phyloP scores from a whole-genome alignment of 2,888 invertebrate species.

The Caenorhabditis sp. region DNA sequence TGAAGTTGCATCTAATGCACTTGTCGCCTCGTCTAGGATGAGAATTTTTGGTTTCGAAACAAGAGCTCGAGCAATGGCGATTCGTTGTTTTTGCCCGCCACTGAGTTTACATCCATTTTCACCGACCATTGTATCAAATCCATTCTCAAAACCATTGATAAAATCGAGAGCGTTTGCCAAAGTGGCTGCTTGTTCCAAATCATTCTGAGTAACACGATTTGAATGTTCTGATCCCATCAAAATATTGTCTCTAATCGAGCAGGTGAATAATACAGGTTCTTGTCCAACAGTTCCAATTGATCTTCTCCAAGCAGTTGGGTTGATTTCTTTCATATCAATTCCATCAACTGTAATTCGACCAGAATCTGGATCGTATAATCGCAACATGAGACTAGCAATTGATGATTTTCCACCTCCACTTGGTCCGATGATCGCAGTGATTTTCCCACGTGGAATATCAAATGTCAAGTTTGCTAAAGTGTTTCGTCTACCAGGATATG shows the following conservation, averaged over 20 bases:
- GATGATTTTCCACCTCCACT: slow-evolving; percentile 96
- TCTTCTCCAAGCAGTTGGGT: slow-evolving; percentile 79
- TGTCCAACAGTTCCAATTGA: slow-evolving; percentile 86
- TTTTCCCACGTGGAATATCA: slow-evolving; percentile 78
- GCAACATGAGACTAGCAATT: slow-evolving; percentile 83
- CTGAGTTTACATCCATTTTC: slow-evolving; percentile 78
- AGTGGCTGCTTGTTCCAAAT: slow-evolving; percentile 76
- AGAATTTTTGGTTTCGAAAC: slow-evolving; percentile 84
- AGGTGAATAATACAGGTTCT: slow-evolving; percentile 91
- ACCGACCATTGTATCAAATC: slow-evolving; percentile 82
- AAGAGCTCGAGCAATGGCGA: slow-evolving; percentile 60
- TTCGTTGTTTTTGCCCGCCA: slow-evolving; percentile 73
- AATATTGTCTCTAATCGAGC: slow-evolving; percentile 87
- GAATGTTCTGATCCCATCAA: slow-evolving; percentile 80
- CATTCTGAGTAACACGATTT: slow-evolving; percentile 73
- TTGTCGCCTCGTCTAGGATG: slow-evolving; percentile 91
- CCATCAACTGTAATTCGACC: slow-evolving; percentile 80
- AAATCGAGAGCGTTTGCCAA: slow-evolving; percentile 88
- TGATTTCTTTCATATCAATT: slow-evolving; percentile 79
- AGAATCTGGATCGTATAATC: slow-evolving; percentile 81
- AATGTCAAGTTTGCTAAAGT: slow-evolving; percentile 79
- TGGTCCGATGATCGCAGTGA: slow-evolving; percentile 85
- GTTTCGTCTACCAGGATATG: slow-evolving; percentile 75
- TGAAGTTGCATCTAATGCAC: slow-evolving; percentile 66
- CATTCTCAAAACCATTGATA: slow-evolving; percentile 77